Base-by-base conservation (phyloP, 2,113 vertebrate genomes). In the Noctilio leporinus region DNA sequence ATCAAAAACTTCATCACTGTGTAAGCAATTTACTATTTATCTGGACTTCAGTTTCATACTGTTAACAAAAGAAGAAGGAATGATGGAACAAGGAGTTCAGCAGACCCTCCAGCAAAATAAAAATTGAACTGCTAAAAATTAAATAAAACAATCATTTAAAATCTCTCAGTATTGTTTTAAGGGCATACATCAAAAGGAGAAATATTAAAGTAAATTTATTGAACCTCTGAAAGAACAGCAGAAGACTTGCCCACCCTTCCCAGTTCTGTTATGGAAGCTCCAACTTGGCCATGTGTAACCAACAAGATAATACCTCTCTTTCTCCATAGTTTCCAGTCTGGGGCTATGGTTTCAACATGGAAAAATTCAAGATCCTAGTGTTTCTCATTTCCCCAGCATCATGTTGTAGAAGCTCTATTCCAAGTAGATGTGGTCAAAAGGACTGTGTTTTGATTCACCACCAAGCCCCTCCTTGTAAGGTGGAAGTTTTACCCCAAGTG, bases 31-130 rank as follows among this genome's bases (percentile, higher is more conserved):
- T 49, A 75, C 8, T 80, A 45, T 57, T 86, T 96, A 40, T 91
- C 26, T 90, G 11, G n/a, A 26, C 19, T 95, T 95, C n/a, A 62
- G 33, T 92, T 93, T 95, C 16, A 49, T 84, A 35, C 75, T 86
- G 12, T 82, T 84, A 62, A 86, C 65, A 85, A 77, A 88, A 7
- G 35, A 19, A 45, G 22, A 51, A 1, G 49, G 33, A 93, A 83
- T 57, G 10, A 55, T 51, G 30, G 53, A 62, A 7, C 17, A 62
- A 83, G 38, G 45, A 80, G n/a, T 3, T 70, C 62, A 85, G 51
- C 10, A n/a, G 30, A 70, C 40, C 24, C 14, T 45, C 20, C 45
- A 91, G 53, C 10, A 81, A 93, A 95, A 83, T 19, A 84, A 55
- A 16, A 55, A 64, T 10, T 73, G 49, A 73, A 70, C 40, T n/a